phyloP scores from a whole-genome alignment of 2,888 invertebrate genomes.

The Nephrotoma flavescens region DNA sequence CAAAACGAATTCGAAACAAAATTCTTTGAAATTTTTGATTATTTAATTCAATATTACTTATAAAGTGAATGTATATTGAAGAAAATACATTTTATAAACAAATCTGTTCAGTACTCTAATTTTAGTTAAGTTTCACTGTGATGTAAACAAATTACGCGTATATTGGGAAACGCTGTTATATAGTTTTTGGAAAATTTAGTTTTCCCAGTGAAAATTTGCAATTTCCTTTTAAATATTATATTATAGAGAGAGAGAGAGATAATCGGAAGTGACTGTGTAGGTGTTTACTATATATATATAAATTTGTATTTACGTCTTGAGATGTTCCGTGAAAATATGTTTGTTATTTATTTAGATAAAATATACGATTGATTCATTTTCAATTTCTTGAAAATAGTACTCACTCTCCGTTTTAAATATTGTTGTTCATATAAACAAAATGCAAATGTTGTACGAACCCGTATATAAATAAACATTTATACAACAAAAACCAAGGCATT shows the following conservation, averaged over 20 bases:
- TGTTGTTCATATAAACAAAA: background rate
- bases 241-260: background rate
- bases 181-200: background rate
- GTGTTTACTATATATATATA: background rate
- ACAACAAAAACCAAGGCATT: background rate
- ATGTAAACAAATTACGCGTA: background rate
- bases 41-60: background rate
- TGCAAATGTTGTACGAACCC: background rate
- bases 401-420: background rate
- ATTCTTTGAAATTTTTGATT: background rate
- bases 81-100: background rate
- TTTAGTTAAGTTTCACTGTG: background rate
- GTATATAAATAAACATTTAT: no score
- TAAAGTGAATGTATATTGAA: background rate
- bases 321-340: background rate
- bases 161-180: background rate
- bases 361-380: background rate
- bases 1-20: background rate
- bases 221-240: background rate
- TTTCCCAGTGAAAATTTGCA: background rate
- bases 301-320: background rate
- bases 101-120: background rate
- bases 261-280: background rate
- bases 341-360: background rate
- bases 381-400: background rate